Evolutionary conservation across 2,797 vertebrate genomes (phyloP), one percentile per base, ranked within the genome.

Genomic region (Kryptolebias ocellatus): DNA sequence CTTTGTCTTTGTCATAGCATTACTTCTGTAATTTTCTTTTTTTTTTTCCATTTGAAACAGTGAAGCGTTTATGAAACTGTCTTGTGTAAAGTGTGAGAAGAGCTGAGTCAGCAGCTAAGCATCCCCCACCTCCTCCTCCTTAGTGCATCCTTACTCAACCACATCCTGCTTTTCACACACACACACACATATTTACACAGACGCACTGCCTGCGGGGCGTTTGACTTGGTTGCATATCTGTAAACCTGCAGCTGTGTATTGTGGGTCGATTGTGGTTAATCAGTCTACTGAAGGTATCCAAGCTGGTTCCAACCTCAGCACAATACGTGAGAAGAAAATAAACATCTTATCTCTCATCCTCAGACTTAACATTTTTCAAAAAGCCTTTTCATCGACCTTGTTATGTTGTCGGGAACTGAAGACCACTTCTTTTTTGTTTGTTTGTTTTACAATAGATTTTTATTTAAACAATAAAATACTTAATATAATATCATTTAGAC

Each of bases 81-180:
- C 76, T 83, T 51, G 62, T 59, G 58, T 34, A 44, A 44, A 49
- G n/a, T 31, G 54, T 58, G 18, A 74, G 47, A 81, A 76, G 51
- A 55, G 83, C 83, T 87, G 81, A 89, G 67, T 90, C 86, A 91
- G 78, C 61, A 0, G 55, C n/a, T n/a, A 50, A 74, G 61, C 34
- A 70, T 17, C 24, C 20, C 64, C 37, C 70, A 54, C 42, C 46
- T 74, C 60, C 62, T 68, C 72, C 70, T 67, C 63, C 46, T 71
- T 27, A 34, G 51, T 74, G 56, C 70, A 82, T 83, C 80, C 78
- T 76, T 60, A 71, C 31, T 7, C 20, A 66, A 86, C 84, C 90
- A 89, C 88, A 87, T 87, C 87, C 88, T 85, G 79, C 53, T 57
- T 24, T 42, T 39, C 60, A 31, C 37, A 57, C 65, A 69, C 37